A percentile compares a stretch with the other conserved stretches of the same genome.
phyloP scores from a whole-genome alignment of 2,888 invertebrate species.

The Tetanocera ferruginea region DNA sequence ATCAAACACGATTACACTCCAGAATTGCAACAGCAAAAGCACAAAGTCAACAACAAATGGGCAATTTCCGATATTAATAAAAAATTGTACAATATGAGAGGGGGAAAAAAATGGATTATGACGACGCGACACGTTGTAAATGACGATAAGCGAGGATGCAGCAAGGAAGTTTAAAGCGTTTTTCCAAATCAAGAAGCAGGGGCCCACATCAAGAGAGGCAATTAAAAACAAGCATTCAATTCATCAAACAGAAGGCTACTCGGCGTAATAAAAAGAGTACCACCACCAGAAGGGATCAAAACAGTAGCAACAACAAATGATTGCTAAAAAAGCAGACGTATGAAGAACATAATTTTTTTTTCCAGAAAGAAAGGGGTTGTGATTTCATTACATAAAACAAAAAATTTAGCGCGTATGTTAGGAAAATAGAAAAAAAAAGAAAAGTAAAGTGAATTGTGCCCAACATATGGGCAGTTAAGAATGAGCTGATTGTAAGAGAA shows the following conservation, averaged over 20 bases:
- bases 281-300: background rate
- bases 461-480: slow-evolving; percentile 24
- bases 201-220: slow-evolving; percentile 2
- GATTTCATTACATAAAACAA: slow-evolving; percentile 31
- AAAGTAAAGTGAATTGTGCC: slow-evolving; percentile 12
- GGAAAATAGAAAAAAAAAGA: background rate
- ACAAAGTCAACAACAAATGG: slow-evolving; percentile 29
- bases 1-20: background rate
- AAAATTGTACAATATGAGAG: background rate
- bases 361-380: slow-evolving; percentile 24
- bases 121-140: slow-evolving; percentile 30
- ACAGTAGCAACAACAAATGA: background rate
- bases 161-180: background rate
- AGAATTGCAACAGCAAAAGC: slow-evolving; percentile 13
- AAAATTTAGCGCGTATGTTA: background rate
- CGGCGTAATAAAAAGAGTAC: background rate
- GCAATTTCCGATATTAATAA: slow-evolving; percentile 28
- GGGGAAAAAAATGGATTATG: slow-evolving; percentile 14
- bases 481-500: background rate
- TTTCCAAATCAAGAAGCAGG: background rate
- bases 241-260: slow-evolving; percentile 26
- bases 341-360: slow-evolving; percentile 20
- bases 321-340: slow-evolving; percentile 3
- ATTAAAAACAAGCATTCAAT: slow-evolving; percentile 31
- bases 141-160: background rate